Evolutionary conservation across 2,888 invertebrate genomes (phyloP).

Genomic region (Caenorhabditis becei): DNA sequence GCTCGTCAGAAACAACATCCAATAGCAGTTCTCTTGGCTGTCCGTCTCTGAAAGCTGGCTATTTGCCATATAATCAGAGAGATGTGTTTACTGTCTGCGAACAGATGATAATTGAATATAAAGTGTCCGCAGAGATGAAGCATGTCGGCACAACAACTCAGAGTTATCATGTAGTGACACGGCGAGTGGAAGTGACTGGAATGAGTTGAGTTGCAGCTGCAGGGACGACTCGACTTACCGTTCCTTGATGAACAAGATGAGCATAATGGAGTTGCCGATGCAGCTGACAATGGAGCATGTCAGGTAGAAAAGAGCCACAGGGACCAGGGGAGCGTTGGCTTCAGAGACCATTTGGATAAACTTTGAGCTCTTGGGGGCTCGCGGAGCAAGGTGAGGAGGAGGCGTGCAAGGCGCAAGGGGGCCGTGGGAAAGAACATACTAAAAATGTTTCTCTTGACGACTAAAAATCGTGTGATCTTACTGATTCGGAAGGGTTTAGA

Average conservation of each 20-base stretch:
- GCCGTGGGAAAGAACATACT: conserved; percentile 36
- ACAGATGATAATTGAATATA: conserved; percentile 47
- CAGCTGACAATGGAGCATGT: conserved; percentile 43
- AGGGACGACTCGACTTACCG: conserved; percentile 19
- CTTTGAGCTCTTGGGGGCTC: not conserved
- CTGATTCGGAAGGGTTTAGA: not conserved
- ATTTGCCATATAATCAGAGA: not conserved
- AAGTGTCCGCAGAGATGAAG: conserved; percentile 53
- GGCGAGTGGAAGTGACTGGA: conserved; percentile 52
- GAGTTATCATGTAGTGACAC: conserved; percentile 55
- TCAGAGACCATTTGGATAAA: conserved; percentile 19
- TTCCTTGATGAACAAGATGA: conserved; percentile 48
- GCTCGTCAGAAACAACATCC: conserved; percentile 48
- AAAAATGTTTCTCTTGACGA: conserved; percentile 25
- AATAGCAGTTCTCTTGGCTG: conserved; percentile 48
- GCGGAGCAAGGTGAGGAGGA: not conserved
- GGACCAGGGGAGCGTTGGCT: conserved; percentile 33
- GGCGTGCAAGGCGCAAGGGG: not conserved
- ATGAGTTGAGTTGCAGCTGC: not conserved
- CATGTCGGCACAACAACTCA: conserved; percentile 46
- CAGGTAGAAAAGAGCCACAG: conserved; percentile 43
- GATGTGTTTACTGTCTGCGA: conserved; percentile 30
- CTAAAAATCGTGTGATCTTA: not conserved
- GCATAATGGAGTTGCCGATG: conserved; percentile 52
- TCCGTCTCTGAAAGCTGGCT: conserved; percentile 38